These are phyloP conservation scores for Electrona antarctica DNA, from an alignment of 2,113 vertebrate genomes.

Conservation along the genomic window DNA sequence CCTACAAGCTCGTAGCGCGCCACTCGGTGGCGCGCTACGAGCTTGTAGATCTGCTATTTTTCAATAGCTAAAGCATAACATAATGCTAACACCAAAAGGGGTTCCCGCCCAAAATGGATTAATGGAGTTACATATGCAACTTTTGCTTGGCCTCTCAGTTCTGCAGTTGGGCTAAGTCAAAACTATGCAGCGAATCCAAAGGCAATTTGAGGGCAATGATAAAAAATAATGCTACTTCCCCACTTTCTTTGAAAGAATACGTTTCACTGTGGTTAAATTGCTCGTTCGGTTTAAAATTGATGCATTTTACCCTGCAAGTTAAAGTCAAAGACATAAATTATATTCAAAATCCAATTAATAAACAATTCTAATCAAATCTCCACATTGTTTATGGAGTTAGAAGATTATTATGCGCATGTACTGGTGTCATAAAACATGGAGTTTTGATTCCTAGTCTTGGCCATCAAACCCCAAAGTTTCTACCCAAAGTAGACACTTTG, in stretches of 20 bases:
- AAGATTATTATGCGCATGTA: background rate
- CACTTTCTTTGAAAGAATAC: background rate
- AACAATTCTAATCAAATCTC: background rate
- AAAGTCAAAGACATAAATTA: background rate
- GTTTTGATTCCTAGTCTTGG: too few relatives aligned
- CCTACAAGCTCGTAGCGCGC: too few relatives aligned
- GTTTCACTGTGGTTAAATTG: conserved; percentile 4
- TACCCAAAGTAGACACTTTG: too few relatives aligned
- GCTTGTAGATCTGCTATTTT: too few relatives aligned
- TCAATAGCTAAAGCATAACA: too few relatives aligned
- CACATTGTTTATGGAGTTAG: background rate
- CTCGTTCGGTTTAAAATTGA: background rate
- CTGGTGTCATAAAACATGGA: too few relatives aligned
- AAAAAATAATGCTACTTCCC: conserved; percentile 1
- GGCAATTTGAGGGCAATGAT: background rate
- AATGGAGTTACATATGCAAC: conserved; percentile 16
- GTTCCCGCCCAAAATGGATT: too few relatives aligned
- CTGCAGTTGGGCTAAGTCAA: conserved; percentile 6
- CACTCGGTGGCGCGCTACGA: too few relatives aligned
- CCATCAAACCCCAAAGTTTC: too few relatives aligned
- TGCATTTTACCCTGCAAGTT: background rate
- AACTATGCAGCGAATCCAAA: background rate
- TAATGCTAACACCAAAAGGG: too few relatives aligned
- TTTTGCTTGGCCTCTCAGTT: conserved; percentile 18
- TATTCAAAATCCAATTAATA: background rate